Conservation (phyloP, 2,797 vertebrate genomes). For the Menidia menidia region DNA sequence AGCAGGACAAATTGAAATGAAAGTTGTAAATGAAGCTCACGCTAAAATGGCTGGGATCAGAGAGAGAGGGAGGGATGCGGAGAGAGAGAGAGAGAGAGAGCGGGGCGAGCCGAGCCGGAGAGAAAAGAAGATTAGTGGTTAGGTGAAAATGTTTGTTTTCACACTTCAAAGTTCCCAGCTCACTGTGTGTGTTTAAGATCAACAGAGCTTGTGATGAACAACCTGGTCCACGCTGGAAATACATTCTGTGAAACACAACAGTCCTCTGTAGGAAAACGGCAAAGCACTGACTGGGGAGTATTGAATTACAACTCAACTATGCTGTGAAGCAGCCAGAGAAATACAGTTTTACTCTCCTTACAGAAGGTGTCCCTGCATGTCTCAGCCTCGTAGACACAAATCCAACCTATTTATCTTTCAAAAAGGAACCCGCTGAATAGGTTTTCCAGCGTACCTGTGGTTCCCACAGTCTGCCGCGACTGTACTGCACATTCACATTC, state of each 20-base stretch:
- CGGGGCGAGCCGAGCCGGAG: background rate
- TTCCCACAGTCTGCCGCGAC: conserved; percentile 47
- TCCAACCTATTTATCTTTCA: conserved; percentile 39
- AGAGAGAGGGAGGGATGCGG: conserved; percentile 34
- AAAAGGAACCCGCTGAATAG: conserved; percentile 58
- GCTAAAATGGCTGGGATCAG: conserved; percentile 55
- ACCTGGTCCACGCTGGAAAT: conserved; percentile 78
- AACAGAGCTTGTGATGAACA: conserved; percentile 81
- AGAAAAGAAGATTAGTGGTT: conserved; percentile 72
- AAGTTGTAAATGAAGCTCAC: conserved; percentile 80
- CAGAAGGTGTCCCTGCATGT: conserved; percentile 54
- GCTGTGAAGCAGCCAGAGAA: conserved; percentile 59
- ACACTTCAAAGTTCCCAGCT: conserved; percentile 78
- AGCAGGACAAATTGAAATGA: conserved; percentile 82
- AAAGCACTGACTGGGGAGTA: conserved; percentile 76
- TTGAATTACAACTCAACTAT: conserved; percentile 66
- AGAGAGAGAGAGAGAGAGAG: conserved; percentile 23
- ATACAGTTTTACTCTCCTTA: conserved; percentile 45
- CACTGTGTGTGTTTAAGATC: conserved; percentile 78
- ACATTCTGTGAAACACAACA: conserved; percentile 79
- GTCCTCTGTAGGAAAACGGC: conserved; percentile 71
- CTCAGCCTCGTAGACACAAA: conserved; percentile 47
- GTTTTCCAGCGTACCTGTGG: conserved; percentile 40
- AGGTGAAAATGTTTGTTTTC: conserved; percentile 83
- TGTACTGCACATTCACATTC: conserved; percentile 21